Conservation (phyloP, 1,140 invertebrate genomes). For the Drosophila pachea region DNA sequence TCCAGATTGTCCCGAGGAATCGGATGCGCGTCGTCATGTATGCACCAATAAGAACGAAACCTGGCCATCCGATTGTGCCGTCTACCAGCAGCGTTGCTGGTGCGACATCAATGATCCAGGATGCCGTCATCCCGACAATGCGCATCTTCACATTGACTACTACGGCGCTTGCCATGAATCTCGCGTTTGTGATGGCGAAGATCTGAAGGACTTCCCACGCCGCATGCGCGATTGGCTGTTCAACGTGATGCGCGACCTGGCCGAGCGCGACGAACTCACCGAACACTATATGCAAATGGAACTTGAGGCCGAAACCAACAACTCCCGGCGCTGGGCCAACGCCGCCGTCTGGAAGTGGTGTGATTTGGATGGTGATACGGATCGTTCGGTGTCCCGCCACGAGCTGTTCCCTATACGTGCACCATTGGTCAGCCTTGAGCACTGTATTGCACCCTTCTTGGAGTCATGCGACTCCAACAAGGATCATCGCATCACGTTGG, state of each 20-base stretch:
- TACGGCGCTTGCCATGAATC: slow-evolving; percentile 91
- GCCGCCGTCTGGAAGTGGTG: slow-evolving; percentile 98
- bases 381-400: slow-evolving; percentile 91
- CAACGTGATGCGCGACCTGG: slow-evolving; percentile 96
- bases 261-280: slow-evolving; percentile 92
- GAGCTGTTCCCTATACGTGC: slow-evolving; percentile 96
- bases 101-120: slow-evolving; percentile 88
- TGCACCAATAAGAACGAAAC: slow-evolving; percentile 97
- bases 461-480: slow-evolving; percentile 91
- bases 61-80: slow-evolving; percentile 94
- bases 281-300: slow-evolving; percentile 92
- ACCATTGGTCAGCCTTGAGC: slow-evolving; percentile 93
- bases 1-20: slow-evolving; percentile 88
- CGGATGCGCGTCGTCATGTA: slow-evolving; percentile 88
- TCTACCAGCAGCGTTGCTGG: slow-evolving; percentile 93
- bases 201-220: slow-evolving; percentile 94
- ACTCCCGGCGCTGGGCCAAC: slow-evolving; percentile 91
- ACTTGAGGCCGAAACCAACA: slow-evolving; percentile 91
- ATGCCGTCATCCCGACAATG: slow-evolving; percentile 87
- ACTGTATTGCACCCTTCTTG: slow-evolving; percentile 96
- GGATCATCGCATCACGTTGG: slow-evolving; percentile 92
- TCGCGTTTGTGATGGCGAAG: slow-evolving; percentile 87
- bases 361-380: slow-evolving; percentile 93
- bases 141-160: slow-evolving; percentile 95
- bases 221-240: slow-evolving; percentile 98